These are phyloP conservation scores for Crotalus tigris DNA, from an alignment of 2,113 vertebrate genomes.

Conservation along the genomic window DNA sequence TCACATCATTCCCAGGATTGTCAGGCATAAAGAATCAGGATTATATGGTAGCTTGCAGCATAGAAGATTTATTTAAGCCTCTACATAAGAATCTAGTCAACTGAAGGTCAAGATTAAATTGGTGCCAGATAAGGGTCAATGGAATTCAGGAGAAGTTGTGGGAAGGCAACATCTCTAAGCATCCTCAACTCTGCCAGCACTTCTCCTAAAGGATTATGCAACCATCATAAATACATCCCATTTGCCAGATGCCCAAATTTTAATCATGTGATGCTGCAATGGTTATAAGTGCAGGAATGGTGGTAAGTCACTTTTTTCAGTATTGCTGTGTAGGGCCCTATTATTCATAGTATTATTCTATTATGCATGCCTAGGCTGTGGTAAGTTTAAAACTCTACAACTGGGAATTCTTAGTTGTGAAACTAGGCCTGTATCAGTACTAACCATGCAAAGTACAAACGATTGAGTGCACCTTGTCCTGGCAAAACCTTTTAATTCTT, in stretches of 20 bases:
- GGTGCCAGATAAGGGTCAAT: too few species aligned
- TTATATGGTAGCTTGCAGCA: too few species aligned
- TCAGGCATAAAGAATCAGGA: too few species aligned
- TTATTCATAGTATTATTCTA: too few species aligned
- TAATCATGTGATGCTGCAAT: background rate
- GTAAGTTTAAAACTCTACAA: too few species aligned
- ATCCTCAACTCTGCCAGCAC: too few species aligned
- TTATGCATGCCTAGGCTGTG: background rate
- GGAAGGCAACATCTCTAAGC: too few species aligned
- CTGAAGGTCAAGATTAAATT: too few species aligned
- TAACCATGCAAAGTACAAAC: background rate
- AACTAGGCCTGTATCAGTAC: background rate
- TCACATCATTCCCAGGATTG: too few species aligned
- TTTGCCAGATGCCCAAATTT: background rate
- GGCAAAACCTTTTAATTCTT: slow-evolving; percentile 41
- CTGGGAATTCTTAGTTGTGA: background rate
- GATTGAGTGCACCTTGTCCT: background rate
- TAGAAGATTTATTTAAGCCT: too few species aligned
- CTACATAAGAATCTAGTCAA: too few species aligned
- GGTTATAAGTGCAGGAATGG: background rate
- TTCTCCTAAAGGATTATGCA: background rate
- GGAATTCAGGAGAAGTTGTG: too few species aligned
- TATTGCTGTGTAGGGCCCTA: background rate
- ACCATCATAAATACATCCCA: background rate
- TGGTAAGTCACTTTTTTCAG: background rate